Base-by-base conservation (phyloP, 2,113 vertebrate species). In the Notarius lentiginosus region DNA sequence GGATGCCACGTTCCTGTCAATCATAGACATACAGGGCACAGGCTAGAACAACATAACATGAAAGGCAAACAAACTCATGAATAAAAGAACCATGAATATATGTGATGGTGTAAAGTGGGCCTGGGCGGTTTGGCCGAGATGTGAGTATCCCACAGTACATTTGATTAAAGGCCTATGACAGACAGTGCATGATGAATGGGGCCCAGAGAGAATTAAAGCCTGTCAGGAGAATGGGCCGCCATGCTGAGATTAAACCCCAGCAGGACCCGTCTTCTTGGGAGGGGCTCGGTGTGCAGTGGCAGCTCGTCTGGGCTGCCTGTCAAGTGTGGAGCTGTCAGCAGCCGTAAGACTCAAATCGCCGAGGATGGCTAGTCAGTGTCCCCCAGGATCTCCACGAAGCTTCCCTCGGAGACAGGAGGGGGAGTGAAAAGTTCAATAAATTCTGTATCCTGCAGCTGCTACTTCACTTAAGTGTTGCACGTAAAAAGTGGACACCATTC, bases 191-290 rank as follows among this genome's bases (percentile, higher is more conserved):
- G 90, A 92, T 92, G 85, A 91, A 92, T 91, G 75, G 68, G 70
- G 83, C 83, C 87, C 87, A 20, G 82, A 88, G 90, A 90, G 84
- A 90, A 92, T 90, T 91, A 90, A 86, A 91, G 76, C 22, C 86
- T 88, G 88, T 91, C 81, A 87, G 80, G 79, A 90, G 84, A 87
- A 83, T 70, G 77, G 82, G 83, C 86, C 84, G 63, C 79, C 85
- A 81, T 24, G 66, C 88, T 84, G 89, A 89, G 90, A 92, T 91
- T 89, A 91, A 91, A 81, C 90, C 88, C 85, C 88, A 84, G 90
- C 85, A 89, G 89, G 87, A 82, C 79, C 65, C 70, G 30, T 82
- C 80, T 86, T 88, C 89, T 79, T 84, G 88, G 90, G 88, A 88
- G 89, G 88, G 90, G 84, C 87, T 58, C 70, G 24, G 82, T 79